A percentile compares a stretch with the other conserved stretches of the same genome.
These are phyloP conservation scores for Parus major DNA, from an alignment of 2,113 vertebrate genomes.

Conservation along the genomic window DNA sequence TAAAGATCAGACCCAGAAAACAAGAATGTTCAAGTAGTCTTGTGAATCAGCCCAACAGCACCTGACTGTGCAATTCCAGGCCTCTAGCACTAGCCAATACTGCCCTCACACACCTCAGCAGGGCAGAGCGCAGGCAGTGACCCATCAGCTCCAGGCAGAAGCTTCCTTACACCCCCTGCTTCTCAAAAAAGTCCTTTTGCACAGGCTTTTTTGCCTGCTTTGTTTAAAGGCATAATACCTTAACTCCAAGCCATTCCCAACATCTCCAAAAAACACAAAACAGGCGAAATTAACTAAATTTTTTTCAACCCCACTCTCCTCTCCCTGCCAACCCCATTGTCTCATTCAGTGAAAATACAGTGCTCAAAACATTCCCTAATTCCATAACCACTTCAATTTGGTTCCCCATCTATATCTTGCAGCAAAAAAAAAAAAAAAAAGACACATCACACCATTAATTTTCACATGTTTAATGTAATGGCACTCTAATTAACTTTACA, in stretches of 20 bases:
- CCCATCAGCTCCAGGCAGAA: background rate
- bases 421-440: accelerated
- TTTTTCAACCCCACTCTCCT: background rate
- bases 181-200: background rate
- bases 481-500: conserved; percentile 32
- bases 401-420: background rate
- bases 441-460: background rate
- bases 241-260: background rate
- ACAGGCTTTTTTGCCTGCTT: background rate
- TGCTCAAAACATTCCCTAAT: accelerated
- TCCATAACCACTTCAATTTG: background rate
- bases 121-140: background rate
- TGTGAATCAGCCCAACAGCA: background rate
- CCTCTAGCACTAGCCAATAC: accelerated
- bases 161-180: accelerated
- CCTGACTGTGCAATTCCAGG: background rate
- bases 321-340: background rate
- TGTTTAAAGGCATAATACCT: background rate
- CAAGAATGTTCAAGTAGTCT: background rate
- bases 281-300: background rate
- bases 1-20: background rate
- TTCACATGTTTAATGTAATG: conserved; percentile 34
- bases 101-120: accelerated
- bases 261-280: background rate
- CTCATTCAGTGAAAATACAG: background rate